Evolutionary conservation across 2,113 vertebrate genomes (phyloP), one percentile per base, ranked within the genome.

Genomic region (Osmerus eperlanus): DNA sequence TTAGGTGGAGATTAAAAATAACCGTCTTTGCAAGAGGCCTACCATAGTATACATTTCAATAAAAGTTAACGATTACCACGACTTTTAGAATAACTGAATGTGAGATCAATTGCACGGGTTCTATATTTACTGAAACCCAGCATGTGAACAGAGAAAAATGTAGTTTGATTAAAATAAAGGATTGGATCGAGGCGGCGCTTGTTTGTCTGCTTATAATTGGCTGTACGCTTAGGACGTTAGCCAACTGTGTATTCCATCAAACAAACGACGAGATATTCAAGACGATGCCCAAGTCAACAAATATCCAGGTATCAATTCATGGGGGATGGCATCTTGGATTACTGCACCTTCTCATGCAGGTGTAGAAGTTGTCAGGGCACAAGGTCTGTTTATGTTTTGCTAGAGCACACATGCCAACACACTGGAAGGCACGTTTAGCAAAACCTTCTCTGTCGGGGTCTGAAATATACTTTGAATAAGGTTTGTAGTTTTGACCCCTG

Each of bases 251-350:
- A 67, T 74, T 68, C 28, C 78, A 71, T 5, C 41, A 41, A 52
- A 70, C 71, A 76, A 72, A 78, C 72, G 9, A 74, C 68, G 65
- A 81, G 65, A 36, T 52, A 68, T 70, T 63, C 55, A 74, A 72
- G 75, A 77, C 69, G 68, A 54, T 15, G 64, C 14, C 36, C 60
- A 56, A 5, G 55, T 75, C 21, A 61, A 65, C 62, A 65, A 62
- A 72, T 23, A 70, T 32, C 66, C 32, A 12, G 25, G 51, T 41
- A 18, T 53, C 41, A 65, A 70, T 75, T 76, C 72, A 72, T 79
- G 23, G 19, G 55, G 51, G 64, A 29, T 62, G 41, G 14, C 68
- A 55, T 69, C 62, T 78, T 51, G 53, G 61, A 77, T 79, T 75
- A 70, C 76, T 60, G 16, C n/a, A 55, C 68, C 58, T 72, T 68